Percentiles rank a stretch among this genome's conserved stretches.
phyloP scores from a whole-genome alignment of 2,113 vertebrate species.

The Peucedramus taeniatus region DNA sequence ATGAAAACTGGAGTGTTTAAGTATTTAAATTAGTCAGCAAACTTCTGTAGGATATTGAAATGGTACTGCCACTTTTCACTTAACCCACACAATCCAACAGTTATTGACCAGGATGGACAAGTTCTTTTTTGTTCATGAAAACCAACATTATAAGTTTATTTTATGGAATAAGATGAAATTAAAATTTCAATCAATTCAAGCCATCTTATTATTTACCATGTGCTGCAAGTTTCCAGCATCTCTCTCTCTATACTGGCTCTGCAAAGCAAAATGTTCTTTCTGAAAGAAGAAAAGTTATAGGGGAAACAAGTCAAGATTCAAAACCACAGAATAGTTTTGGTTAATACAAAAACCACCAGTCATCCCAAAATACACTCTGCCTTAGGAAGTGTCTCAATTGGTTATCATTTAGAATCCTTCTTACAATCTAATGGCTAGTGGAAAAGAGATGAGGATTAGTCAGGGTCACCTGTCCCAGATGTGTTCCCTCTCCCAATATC shows the following conservation, averaged over 20 bases:
- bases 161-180: not conserved
- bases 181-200: not conserved
- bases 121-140: not conserved
- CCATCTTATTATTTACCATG: slow-evolving; percentile 50
- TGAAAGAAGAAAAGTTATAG: slow-evolving; percentile 42
- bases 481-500: not conserved
- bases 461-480: not conserved
- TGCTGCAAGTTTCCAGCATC: slow-evolving; percentile 36
- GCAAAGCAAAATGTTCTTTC: slow-evolving; percentile 64
- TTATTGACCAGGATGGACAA: not conserved
- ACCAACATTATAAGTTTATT: not conserved
- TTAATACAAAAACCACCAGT: not conserved
- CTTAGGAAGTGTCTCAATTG: not conserved
- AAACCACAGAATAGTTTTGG: not conserved
- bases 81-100: not conserved
- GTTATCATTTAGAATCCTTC: not conserved
- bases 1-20: not conserved
- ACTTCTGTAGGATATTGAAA: not conserved
- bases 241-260: slow-evolving; percentile 56
- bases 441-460: not conserved
- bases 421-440: not conserved
- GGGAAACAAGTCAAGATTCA: not conserved
- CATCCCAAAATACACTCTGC: not conserved
- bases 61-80: not conserved
- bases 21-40: not conserved